These are phyloP conservation scores for Mus spicilegus DNA, from an alignment of 2,113 vertebrate species.

Conservation along the genomic window DNA sequence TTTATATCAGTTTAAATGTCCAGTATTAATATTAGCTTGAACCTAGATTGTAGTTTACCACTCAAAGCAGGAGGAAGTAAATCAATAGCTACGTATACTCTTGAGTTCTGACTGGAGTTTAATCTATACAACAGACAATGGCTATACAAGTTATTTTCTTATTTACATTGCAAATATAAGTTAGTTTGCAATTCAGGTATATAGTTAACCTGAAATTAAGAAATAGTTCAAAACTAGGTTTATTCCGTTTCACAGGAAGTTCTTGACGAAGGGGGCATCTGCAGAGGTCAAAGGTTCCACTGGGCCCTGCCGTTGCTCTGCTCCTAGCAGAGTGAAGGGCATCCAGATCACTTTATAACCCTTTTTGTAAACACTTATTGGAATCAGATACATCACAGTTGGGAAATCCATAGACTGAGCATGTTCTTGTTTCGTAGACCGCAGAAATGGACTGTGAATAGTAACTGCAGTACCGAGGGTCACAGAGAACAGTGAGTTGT, in stretches of 20 bases:
- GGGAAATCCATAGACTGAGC: background rate
- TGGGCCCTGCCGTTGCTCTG: background rate
- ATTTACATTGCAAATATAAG: conserved; percentile 23
- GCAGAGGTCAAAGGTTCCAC: background rate
- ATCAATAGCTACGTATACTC: background rate
- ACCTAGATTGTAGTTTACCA: background rate
- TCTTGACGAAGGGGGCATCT: background rate
- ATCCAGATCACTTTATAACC: background rate
- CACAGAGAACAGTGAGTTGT: background rate
- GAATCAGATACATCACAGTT: background rate
- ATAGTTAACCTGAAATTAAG: conserved; percentile 21
- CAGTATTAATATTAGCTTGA: background rate
- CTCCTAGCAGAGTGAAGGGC: background rate
- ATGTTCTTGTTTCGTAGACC: background rate
- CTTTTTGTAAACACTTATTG: background rate
- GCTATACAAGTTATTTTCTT: background rate
- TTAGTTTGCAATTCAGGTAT: background rate
- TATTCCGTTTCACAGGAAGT: conserved; percentile 7
- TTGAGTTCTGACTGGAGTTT: conserved; percentile 33
- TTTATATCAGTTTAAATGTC: conserved; percentile 39
- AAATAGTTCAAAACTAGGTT: background rate
- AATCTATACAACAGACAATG: background rate
- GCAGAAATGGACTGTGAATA: background rate
- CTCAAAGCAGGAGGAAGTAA: background rate
- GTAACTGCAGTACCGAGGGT: background rate